Base-by-base conservation (phyloP, 35 echinoderm and acorn worm genomes). In the Ophioderma brevispina region DNA sequence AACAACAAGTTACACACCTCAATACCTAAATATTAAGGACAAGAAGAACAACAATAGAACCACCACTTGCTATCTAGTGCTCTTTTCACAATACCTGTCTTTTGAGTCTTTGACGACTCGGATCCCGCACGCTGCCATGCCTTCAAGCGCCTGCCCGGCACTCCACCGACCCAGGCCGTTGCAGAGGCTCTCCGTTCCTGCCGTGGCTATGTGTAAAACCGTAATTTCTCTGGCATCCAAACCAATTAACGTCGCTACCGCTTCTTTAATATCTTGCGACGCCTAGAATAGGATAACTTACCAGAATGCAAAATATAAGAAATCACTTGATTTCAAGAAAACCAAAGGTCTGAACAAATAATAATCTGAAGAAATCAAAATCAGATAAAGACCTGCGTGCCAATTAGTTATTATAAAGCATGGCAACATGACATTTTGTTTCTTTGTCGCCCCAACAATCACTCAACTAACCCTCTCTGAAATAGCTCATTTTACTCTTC, bases 281-380 rank as follows among this genome's bases (percentile, higher is more conserved):
- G 89, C 31, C 90, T 77, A 1, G 82, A 32, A 37, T 92, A 92
- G 13, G 90, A 92, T 35, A 92, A 15, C 28, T 92, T 39, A 55
- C 77, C 87, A 23, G 33, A 59, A 23, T n/a, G 55, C 34, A 35
- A 13, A 13, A 38, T 25, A 52, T 36, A 30, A 31, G 8, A 0
- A 34, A n/a, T n/a, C 30, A 21, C 8, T 32, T 21, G 87, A 80
- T 43, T 55, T 80, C 8, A 17, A 25, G 40, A 46, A 80, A 31
- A 36, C 30, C 31, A 89, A 18, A 0, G 87, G 87, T 13, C 87
- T 42, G 37, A n/a, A n/a, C n/a, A n/a, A n/a, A 89, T 46, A 1
- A 18, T 56, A 80, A 89, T 19, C 56, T n/a, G n/a, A n/a, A 23
- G 11, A 1, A 42, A 18, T 2, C 0, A 1, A 79, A 40, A 55